These are phyloP conservation scores for Masticophis lateralis DNA, from an alignment of 2,797 vertebrate genomes.

Conservation along the genomic window DNA sequence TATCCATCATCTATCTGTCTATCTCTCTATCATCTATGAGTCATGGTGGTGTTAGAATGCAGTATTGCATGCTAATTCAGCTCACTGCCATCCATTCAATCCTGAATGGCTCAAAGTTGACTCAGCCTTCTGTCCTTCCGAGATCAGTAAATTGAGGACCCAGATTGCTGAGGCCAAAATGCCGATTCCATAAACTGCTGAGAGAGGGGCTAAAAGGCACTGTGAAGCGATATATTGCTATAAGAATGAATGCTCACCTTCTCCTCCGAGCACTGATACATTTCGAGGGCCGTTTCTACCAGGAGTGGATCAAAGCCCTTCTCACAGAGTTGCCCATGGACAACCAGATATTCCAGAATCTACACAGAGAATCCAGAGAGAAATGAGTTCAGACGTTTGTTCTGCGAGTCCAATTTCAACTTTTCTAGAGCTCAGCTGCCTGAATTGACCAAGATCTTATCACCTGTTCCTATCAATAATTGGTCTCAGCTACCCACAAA, in stretches of 20 bases:
- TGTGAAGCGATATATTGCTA: background rate
- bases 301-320: slow-evolving; percentile 90
- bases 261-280: slow-evolving; percentile 90
- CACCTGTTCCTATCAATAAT: background rate
- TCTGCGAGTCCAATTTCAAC: fast-evolving
- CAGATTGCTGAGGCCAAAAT: background rate
- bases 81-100: no score
- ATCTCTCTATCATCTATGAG: no score
- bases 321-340: slow-evolving; percentile 90
- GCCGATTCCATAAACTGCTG: background rate
- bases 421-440: background rate
- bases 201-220: background rate
- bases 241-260: slow-evolving; percentile 77
- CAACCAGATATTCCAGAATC: slow-evolving; percentile 96
- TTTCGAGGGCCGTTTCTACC: slow-evolving; percentile 95
- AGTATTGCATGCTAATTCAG: no score
- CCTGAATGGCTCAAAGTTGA: background rate
- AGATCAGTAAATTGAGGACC: background rate
- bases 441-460: background rate
- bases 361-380: slow-evolving; percentile 55
- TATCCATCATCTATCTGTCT: no score
- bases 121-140: background rate
- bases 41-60: no score
- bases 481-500: background rate
- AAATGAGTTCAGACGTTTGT: background rate